Conservation (phyloP, 1,140 invertebrate genomes). For the Lordiphosa collinella region DNA sequence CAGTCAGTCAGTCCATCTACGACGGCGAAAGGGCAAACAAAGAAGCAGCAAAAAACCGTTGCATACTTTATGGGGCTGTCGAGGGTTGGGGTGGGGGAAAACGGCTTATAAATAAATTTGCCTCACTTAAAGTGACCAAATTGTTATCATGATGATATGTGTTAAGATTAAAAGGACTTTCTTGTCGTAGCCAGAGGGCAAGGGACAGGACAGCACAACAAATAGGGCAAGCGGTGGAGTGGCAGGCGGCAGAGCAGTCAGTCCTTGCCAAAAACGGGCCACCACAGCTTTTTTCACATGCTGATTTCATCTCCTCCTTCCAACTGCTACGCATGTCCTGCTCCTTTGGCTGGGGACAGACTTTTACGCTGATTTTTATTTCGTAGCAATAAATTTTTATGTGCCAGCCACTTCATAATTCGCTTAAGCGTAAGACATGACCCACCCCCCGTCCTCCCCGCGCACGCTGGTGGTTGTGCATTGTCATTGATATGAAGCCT, state of each 20-base stretch:
- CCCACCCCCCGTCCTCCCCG: constrained; percentile 10
- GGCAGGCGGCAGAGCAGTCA: constrained; percentile 15
- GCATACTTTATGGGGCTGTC: neutral
- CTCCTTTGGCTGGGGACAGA: constrained; percentile 35
- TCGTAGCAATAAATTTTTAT: constrained; percentile 79
- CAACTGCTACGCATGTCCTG: neutral
- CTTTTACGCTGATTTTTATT: constrained; percentile 78
- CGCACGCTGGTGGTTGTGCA: neutral
- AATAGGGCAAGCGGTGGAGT: constrained; percentile 18
- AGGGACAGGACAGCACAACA: too few species aligned
- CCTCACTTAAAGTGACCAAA: constrained; percentile 79
- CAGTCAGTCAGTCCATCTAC: constrained; percentile 8
- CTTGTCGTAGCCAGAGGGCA: constrained; percentile 54
- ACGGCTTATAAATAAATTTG: constrained; percentile 79
- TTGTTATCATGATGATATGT: constrained; percentile 79
- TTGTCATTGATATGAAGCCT: constrained; percentile 17
- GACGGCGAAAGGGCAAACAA: constrained; percentile 15
- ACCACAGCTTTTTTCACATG: constrained; percentile 70
- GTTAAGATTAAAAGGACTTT: constrained; percentile 80
- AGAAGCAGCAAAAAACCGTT: constrained; percentile 29
- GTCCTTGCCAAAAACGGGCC: constrained; percentile 33
- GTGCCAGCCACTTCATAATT: constrained; percentile 78
- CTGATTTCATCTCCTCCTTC: constrained; percentile 61
- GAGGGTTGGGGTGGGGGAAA: neutral
- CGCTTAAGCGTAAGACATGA: constrained; percentile 64